A percentile compares a stretch with the other conserved stretches of the same genome.
phyloP scores from a whole-genome alignment of 2,797 vertebrate species.

The Characodon lateralis region DNA sequence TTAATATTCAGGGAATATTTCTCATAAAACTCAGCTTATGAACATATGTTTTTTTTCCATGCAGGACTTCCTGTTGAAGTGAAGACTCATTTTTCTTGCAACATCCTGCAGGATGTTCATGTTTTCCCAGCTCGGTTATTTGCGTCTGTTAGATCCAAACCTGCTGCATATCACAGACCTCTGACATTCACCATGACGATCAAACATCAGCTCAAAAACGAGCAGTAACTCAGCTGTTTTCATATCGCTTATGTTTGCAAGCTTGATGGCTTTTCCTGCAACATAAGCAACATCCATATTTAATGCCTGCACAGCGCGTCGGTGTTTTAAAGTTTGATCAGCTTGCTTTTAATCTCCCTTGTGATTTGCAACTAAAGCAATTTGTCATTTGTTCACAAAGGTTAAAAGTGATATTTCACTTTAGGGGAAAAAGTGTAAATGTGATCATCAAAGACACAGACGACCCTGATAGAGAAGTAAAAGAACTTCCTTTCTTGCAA shows the following conservation, averaged over 20 bases:
- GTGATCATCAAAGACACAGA: background rate
- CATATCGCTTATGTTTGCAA: background rate
- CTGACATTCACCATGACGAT: background rate
- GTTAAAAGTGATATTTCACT: background rate
- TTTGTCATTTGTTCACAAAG: background rate
- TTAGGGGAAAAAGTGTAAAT: background rate
- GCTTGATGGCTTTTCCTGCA: background rate
- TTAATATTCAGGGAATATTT: background rate
- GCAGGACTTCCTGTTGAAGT: background rate
- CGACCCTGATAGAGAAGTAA: background rate
- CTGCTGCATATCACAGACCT: background rate
- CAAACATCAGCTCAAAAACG: background rate
- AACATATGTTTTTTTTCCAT: background rate
- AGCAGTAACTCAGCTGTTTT: background rate
- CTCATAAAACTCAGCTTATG: background rate
- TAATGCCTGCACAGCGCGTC: background rate
- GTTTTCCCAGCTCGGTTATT: background rate
- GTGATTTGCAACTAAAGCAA: background rate
- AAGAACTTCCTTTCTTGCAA: background rate
- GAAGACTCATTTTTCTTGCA: background rate
- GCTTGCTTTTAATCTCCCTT: background rate
- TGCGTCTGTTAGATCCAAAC: background rate
- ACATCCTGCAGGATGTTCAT: background rate
- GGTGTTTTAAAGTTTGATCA: constrained; percentile 1
- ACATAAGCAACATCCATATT: constrained; percentile 3